Evolutionary conservation across 2,113 vertebrate genomes (phyloP).

Genomic region (Tachysurus fulvidraco): DNA sequence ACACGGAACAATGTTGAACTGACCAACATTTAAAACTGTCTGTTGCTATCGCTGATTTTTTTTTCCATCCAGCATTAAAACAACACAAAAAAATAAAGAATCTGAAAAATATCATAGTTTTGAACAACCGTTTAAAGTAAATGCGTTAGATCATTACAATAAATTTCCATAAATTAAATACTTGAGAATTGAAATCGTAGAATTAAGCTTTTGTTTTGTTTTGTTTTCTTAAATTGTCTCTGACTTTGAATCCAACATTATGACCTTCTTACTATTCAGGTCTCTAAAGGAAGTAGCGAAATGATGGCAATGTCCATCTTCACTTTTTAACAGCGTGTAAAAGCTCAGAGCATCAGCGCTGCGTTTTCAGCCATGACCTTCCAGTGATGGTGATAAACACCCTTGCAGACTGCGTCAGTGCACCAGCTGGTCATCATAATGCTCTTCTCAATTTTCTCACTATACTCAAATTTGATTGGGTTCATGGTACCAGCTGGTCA

Average conservation of each 20-base stretch:
- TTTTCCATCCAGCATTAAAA: background rate
- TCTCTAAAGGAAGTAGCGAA: background rate
- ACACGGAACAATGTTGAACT: background rate
- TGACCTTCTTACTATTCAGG: background rate
- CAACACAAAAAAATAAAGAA: background rate
- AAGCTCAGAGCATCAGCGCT: slow-evolving; percentile 1
- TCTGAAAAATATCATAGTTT: background rate
- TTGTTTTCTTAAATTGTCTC: background rate
- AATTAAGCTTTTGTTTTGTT: background rate
- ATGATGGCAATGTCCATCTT: background rate
- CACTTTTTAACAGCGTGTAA: background rate
- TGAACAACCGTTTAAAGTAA: background rate
- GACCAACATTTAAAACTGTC: background rate
- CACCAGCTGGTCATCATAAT: slow-evolving; percentile 32
- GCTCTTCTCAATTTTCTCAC: background rate
- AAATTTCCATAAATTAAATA: background rate
- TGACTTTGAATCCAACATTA: background rate
- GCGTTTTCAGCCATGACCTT: slow-evolving; percentile 5
- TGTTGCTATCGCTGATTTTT: background rate
- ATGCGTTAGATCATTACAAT: background rate
- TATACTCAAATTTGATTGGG: slow-evolving; percentile 18
- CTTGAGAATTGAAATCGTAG: background rate
- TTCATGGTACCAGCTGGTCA: slow-evolving; percentile 29
- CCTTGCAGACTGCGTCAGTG: background rate
- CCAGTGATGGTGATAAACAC: background rate